Conservation (phyloP, 2,113 vertebrate species). For the Rhinopithecus roxellana region DNA sequence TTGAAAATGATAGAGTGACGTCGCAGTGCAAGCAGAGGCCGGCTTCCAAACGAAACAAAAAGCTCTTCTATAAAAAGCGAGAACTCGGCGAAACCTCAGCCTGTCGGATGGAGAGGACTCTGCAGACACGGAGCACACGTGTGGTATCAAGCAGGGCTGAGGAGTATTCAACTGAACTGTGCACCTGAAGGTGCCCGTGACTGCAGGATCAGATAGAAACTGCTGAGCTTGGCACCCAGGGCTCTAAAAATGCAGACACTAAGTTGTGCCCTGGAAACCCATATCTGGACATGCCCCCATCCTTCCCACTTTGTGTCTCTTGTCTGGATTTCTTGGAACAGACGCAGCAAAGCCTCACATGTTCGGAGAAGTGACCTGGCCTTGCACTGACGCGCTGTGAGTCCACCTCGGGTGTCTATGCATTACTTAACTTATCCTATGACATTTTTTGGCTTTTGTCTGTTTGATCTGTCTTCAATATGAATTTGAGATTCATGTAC, state of each 20-base stretch:
- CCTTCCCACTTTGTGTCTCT: rapidly evolving
- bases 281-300: neutral
- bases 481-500: neutral
- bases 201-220: rapidly evolving
- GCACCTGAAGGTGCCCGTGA: rapidly evolving
- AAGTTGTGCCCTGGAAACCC: rapidly evolving
- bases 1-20: conserved; percentile 23
- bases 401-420: rapidly evolving
- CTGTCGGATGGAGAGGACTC: neutral
- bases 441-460: neutral
- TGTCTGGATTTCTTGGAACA: rapidly evolving
- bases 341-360: rapidly evolving
- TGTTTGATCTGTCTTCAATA: neutral
- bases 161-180: rapidly evolving
- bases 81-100: rapidly evolving
- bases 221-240: rapidly evolving
- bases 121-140: rapidly evolving
- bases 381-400: rapidly evolving
- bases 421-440: rapidly evolving
- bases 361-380: rapidly evolving
- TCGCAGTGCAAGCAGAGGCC: neutral
- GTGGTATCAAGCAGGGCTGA: rapidly evolving
- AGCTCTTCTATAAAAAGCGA: neutral
- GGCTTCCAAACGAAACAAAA: neutral
- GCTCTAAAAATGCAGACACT: no score